Base-by-base conservation (phyloP, 2,113 vertebrate species). In the Paramormyrops kingsleyae region DNA sequence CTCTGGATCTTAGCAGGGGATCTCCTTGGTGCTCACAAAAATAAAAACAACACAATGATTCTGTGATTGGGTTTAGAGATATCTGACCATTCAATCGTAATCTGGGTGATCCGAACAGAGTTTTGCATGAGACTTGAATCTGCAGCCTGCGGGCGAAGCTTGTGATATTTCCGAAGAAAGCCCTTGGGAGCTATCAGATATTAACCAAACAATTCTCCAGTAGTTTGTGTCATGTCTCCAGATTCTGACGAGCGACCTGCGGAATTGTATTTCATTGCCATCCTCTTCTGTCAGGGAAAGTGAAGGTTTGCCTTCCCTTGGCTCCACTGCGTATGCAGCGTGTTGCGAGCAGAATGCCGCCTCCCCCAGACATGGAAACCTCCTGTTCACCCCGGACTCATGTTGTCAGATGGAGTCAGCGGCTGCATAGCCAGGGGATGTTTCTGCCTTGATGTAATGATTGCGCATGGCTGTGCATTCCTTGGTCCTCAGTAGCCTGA, bases 121-220 rank as follows among this genome's bases (percentile, higher is more conserved):
- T 56, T 87, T 80, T 89, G 84, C 56, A 3, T 90, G 49, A 88
- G 31, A 85, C 46, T 19, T 70, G 83, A 42, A 87, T 70, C 74
- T 80, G 24, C 53, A 15, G 42, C 42, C 35, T 88, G 35, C 17
- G 49, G 66, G 10, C 15, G 89, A 84, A 52, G 85, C 88, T 27
- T 83, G 17, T 87, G 70, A 70, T 89, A 74, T 53, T 56, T 83
- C 90, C 39, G 19, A 47, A 49, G 50, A 90, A 90, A 80, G 56
- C 52, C 56, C 90, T 87, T 83, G 31, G 77, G 62, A 90, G 89
- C 87, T 88, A 59, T 77, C 27, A 52, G 87, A 90, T 87, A 89
- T 89, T 84, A 83, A 89, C 88, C 59, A 90, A 66, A 39, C 46
- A 9, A 31, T 74, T 21, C 15, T 80, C 47, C 27, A 1, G 2